Conservation (phyloP, 37 sponge, comb jelly and placozoan species). For the Lycopodina hypogea region DNA sequence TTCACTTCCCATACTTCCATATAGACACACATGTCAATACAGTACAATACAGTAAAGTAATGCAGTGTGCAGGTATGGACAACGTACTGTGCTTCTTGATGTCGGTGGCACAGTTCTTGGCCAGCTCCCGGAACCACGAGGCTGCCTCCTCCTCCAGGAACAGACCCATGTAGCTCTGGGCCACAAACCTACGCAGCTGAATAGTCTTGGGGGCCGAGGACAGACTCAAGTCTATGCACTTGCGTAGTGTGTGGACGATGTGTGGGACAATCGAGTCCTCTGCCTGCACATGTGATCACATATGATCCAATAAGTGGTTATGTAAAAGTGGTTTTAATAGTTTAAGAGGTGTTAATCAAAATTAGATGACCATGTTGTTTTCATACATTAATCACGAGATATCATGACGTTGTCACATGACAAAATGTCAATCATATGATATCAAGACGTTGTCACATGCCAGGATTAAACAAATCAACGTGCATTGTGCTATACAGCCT, state of each 20-base stretch:
- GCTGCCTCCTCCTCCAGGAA: constrained; percentile 82
- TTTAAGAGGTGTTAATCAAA: neutral
- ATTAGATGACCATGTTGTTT: neutral
- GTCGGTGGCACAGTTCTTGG: constrained; percentile 51
- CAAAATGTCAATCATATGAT: no score
- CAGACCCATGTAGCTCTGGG: constrained; percentile 85
- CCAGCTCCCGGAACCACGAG: constrained; percentile 72
- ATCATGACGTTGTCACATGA: no score
- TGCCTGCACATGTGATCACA: constrained; percentile 34
- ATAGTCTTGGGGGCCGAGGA: constrained; percentile 60
- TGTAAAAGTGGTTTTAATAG: neutral
- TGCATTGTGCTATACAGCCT: no score
- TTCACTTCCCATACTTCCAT: no score
- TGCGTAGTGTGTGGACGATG: constrained; percentile 52
- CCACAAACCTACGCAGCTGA: constrained; percentile 48
- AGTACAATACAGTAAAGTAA: no score
- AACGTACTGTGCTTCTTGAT: constrained; percentile 24
- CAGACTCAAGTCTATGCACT: constrained; percentile 20
- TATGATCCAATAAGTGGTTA: no score
- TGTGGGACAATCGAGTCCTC: constrained; percentile 31
- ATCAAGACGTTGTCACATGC: no score
- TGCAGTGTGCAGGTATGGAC: neutral
- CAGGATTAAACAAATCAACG: no score
- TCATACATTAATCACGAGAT: no score
- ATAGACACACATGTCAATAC: no score